Percentiles rank a stretch among this genome's conserved stretches.
These are phyloP conservation scores for Rhagonycha fulva DNA, from an alignment of 2,888 invertebrate species.

Conservation along the genomic window DNA sequence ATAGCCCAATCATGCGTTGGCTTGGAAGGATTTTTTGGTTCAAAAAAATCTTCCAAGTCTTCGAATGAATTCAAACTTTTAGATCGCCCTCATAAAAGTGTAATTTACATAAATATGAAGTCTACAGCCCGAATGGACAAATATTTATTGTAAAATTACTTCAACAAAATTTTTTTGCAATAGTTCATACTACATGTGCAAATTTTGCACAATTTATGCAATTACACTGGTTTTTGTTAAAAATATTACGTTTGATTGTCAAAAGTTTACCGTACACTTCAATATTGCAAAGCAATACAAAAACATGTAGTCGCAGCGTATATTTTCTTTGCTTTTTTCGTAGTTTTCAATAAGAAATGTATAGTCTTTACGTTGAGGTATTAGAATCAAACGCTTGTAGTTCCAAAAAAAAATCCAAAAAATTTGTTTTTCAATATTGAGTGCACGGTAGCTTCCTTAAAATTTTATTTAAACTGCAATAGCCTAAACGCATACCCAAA, in stretches of 20 bases:
- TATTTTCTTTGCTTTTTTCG: background rate
- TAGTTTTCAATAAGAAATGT: background rate
- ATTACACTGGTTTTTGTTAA: constrained; percentile 32
- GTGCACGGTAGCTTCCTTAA: background rate
- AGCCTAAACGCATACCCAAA: constrained; percentile 54
- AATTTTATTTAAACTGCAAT: constrained; percentile 48
- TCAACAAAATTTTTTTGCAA: constrained; percentile 54
- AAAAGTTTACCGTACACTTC: constrained; percentile 2
- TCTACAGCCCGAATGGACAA: constrained; percentile 57
- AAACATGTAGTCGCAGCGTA: background rate
- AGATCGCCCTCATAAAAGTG: constrained; percentile 44
- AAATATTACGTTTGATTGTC: constrained; percentile 22
- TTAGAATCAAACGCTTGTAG: constrained; percentile 1
- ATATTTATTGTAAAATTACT: constrained; percentile 58
- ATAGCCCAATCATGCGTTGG: constrained; percentile 53
- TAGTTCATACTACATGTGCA: constrained; percentile 49
- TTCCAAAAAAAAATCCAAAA: background rate
- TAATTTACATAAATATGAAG: constrained; percentile 57
- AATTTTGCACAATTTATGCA: constrained; percentile 12
- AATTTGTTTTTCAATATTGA: background rate
- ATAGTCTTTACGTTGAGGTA: background rate
- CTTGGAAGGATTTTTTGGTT: constrained; percentile 23
- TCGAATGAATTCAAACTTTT: constrained; percentile 46
- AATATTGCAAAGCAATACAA: constrained; percentile 29
- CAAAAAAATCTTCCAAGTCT: constrained; percentile 37